Conservation (phyloP, 2,888 invertebrate genomes). For the Cephus runcator region DNA sequence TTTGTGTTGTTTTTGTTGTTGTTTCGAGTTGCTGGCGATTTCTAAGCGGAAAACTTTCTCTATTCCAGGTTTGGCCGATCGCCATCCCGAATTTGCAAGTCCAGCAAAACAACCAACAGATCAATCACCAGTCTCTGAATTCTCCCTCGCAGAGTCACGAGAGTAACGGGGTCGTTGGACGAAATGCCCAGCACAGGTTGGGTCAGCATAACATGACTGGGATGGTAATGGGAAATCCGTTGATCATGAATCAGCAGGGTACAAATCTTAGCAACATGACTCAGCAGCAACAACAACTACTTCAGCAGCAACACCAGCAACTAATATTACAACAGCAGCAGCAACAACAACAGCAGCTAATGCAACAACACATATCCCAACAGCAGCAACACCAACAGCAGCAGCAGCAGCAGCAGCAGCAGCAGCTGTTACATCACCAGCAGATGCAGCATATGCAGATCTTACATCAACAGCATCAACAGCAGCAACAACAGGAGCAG, state of each 20-base stretch:
- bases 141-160: conserved; percentile 52
- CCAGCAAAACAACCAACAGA: conserved; percentile 55
- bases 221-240: conserved; percentile 58
- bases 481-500: conserved; percentile 41
- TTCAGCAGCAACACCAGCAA: conserved; percentile 50
- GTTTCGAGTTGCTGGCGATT: neutral
- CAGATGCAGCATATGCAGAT: conserved; percentile 51
- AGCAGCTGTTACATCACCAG: conserved; percentile 43
- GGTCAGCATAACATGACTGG: conserved; percentile 54
- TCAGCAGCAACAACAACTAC: conserved; percentile 50
- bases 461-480: conserved; percentile 50
- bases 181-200: conserved; percentile 55
- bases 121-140: conserved; percentile 52
- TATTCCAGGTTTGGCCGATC: conserved; percentile 56
- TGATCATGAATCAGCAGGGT: conserved; percentile 58
- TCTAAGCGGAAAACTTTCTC: neutral
- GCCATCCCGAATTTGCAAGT: conserved; percentile 55
- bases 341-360: conserved; percentile 42
- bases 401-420: conserved; percentile 27
- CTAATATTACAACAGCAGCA: conserved; percentile 47
- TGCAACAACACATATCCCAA: conserved; percentile 30
- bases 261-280: conserved; percentile 46
- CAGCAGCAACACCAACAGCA: conserved; percentile 13
- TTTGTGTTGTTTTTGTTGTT: neutral
- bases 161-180: conserved; percentile 38